These are phyloP conservation scores for Peromyscus eremicus DNA, from an alignment of 2,797 vertebrate species.

Conservation along the genomic window DNA sequence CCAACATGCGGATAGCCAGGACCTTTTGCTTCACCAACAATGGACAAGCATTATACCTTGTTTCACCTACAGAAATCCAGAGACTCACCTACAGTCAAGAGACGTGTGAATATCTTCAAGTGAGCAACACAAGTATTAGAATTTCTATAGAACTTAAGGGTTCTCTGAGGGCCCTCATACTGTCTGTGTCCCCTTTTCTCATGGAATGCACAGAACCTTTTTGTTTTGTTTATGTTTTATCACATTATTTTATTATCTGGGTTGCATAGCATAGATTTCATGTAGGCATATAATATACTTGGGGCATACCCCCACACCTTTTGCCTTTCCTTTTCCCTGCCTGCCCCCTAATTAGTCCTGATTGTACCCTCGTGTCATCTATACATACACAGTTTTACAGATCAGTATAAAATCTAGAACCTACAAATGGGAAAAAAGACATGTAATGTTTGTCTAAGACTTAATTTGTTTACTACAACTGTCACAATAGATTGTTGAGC, in stretches of 20 bases:
- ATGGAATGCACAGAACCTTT: not conserved
- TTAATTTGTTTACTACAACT: not conserved
- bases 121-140: slow-evolving; percentile 79
- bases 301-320: not conserved
- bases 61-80: slow-evolving; percentile 98
- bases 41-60: slow-evolving; percentile 98
- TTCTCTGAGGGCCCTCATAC: not conserved
- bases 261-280: not conserved
- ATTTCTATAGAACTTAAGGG: slow-evolving; percentile 1
- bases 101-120: slow-evolving; percentile 99
- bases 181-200: not conserved
- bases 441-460: not conserved
- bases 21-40: slow-evolving; percentile 99
- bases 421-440: not conserved
- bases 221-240: not conserved
- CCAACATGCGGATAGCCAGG: slow-evolving; percentile 99
- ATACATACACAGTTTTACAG: not conserved
- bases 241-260: not conserved
- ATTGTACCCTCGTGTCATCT: not conserved
- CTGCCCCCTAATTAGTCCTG: not conserved
- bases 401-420: not conserved
- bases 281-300: not conserved
- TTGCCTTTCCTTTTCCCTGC: not conserved
- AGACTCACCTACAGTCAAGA: slow-evolving; percentile 99
- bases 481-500: not conserved